Percentiles rank a stretch among this genome's conserved stretches.
Evolutionary conservation across 2,113 vertebrate genomes (phyloP).

Genomic region (Picathartes gymnocephalus): DNA sequence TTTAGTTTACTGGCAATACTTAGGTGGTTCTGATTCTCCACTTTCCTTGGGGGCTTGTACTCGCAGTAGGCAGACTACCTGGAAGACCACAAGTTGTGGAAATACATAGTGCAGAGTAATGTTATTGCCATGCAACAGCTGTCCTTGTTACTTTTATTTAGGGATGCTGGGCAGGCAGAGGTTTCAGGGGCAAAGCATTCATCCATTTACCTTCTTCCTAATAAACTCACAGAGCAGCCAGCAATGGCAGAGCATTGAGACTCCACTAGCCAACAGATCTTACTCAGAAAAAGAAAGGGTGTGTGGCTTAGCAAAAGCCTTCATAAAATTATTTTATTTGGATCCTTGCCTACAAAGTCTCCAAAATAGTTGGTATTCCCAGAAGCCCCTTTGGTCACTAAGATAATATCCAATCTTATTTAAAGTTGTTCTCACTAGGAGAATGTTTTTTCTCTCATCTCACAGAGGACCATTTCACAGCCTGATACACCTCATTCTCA

Average conservation of each 20-base stretch:
- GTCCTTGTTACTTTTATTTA: not conserved
- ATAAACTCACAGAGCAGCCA: not conserved
- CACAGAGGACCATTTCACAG: not conserved
- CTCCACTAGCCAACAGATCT: not conserved
- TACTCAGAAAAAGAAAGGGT: not conserved
- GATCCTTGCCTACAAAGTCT: not conserved
- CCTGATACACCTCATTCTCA: constrained; percentile 3
- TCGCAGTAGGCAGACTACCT: not conserved
- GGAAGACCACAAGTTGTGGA: not conserved
- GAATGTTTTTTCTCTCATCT: not conserved
- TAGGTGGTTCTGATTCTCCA: not conserved
- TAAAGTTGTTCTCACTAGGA: not conserved
- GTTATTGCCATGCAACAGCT: not conserved
- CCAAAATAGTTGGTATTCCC: constrained; percentile 1
- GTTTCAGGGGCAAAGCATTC: not conserved
- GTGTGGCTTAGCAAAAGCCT: not conserved
- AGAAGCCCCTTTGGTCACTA: not conserved
- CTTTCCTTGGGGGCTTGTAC: not conserved
- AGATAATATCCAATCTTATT: not conserved
- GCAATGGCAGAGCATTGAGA: not conserved
- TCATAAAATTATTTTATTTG: not conserved
- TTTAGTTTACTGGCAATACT: not conserved
- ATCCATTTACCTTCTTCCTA: not conserved
- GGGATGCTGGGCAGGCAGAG: not conserved
- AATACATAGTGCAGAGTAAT: not conserved